Percentiles rank a stretch among this genome's conserved stretches.
Evolutionary conservation across 2,113 vertebrate genomes (phyloP).

Genomic region (Antechinus flavipes): DNA sequence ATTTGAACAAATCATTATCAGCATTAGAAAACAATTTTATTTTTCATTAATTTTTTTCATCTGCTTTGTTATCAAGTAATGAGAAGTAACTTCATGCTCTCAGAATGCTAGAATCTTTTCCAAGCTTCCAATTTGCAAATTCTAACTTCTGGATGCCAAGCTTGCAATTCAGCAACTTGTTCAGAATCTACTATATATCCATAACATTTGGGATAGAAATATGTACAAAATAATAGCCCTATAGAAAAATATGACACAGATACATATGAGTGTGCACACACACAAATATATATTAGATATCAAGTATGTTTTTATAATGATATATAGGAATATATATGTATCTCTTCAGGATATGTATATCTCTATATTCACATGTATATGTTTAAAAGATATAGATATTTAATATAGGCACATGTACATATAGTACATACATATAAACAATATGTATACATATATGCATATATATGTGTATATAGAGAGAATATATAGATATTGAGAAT

Average conservation of each 20-base stretch:
- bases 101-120: neutral
- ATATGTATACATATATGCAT: too few species aligned
- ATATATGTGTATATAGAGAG: too few species aligned
- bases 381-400: too few species aligned
- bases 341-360: too few species aligned
- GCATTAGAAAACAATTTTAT: neutral
- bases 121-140: neutral
- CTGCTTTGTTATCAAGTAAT: neutral
- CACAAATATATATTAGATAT: too few species aligned
- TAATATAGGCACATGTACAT: neutral
- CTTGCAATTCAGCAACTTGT: neutral
- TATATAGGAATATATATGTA: too few species aligned
- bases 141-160: neutral
- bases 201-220: neutral
- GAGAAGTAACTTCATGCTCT: neutral
- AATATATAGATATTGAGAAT: too few species aligned
- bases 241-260: neutral
- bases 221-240: neutral
- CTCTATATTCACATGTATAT: too few species aligned
- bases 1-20: neutral
- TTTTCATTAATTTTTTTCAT: neutral
- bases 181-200: neutral
- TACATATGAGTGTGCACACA: neutral
- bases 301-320: too few species aligned
- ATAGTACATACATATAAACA: too few species aligned